Evolutionary conservation across 2,888 invertebrate species (phyloP).

Genomic region (Dryococelus australis): DNA sequence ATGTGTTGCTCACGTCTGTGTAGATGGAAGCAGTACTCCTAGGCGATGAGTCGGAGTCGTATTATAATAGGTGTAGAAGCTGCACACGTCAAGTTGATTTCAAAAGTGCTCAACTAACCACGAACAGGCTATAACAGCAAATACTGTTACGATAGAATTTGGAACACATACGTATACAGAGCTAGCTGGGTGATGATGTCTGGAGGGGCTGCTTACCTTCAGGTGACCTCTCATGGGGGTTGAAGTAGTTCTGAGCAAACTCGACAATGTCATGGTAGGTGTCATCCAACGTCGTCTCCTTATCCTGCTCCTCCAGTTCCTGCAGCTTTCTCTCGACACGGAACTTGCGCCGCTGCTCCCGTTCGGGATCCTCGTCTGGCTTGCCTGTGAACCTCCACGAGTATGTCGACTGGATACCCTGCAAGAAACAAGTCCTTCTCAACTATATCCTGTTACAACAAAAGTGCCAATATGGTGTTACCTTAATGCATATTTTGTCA

Average conservation of each 20-base stretch:
- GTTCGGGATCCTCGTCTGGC: slow-evolving; percentile 62
- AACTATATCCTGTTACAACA: not conserved
- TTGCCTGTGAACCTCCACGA: slow-evolving; percentile 53
- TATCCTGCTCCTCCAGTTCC: slow-evolving; percentile 73
- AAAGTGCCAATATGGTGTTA: not conserved
- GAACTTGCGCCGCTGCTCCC: slow-evolving; percentile 81
- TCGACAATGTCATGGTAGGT: slow-evolving; percentile 84
- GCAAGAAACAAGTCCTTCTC: slow-evolving; percentile 22
- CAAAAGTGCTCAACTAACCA: too few species aligned
- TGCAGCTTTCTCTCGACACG: slow-evolving; percentile 86
- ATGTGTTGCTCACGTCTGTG: too few species aligned
- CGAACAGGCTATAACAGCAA: too few species aligned
- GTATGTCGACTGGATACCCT: slow-evolving; percentile 45
- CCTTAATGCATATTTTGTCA: too few species aligned
- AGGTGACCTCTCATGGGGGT: slow-evolving; percentile 84
- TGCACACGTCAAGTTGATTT: too few species aligned
- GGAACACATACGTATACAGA: too few species aligned
- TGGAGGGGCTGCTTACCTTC: slow-evolving; percentile 66
- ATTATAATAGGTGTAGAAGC: too few species aligned
- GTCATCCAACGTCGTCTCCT: slow-evolving; percentile 61
- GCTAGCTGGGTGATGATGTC: too few species aligned
- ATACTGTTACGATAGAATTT: too few species aligned
- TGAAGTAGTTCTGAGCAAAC: slow-evolving; percentile 94
- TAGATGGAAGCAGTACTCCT: too few species aligned
- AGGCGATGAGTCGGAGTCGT: too few species aligned